Evolutionary conservation across 1,140 invertebrate genomes (phyloP).

Genomic region (Formica exsecta): DNA sequence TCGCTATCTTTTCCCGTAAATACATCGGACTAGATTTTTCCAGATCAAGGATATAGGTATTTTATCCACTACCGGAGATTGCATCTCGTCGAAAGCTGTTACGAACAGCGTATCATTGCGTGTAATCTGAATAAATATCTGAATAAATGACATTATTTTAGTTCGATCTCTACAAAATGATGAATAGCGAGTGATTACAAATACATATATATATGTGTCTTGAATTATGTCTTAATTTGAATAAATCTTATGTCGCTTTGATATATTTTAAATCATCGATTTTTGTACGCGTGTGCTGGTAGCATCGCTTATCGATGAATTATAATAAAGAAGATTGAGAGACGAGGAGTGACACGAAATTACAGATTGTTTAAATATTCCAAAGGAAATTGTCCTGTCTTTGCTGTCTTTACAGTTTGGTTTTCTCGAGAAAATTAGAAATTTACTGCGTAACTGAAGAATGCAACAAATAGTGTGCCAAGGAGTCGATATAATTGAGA

Average conservation of each 20-base stretch:
- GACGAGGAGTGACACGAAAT: not conserved
- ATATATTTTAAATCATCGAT: not conserved
- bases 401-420: not conserved
- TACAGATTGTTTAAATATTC: conserved; percentile 1
- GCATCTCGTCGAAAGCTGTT: conserved; percentile 31
- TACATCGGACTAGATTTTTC: conserved; percentile 35
- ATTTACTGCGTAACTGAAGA: not conserved
- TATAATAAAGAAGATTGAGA: not conserved
- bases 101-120: not conserved
- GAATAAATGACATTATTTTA: conserved; percentile 6
- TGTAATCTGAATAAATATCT: conserved; percentile 21
- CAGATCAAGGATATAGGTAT: conserved; percentile 52
- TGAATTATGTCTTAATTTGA: too few species aligned
- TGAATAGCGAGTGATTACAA: not conserved
- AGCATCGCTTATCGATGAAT: not conserved
- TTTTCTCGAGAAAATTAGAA: conserved; percentile 18
- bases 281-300: not conserved
- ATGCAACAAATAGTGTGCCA: not conserved
- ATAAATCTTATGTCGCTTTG: not conserved
- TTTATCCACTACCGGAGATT: conserved; percentile 34
- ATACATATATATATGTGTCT: too few species aligned
- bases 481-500: not conserved
- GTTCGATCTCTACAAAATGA: conserved; percentile 8
- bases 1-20: conserved; percentile 64
- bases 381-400: not conserved